Evolutionary conservation across 2,888 invertebrate genomes (phyloP), one percentile per base, ranked within the genome.

Genomic region (Spisula subtruncata): DNA sequence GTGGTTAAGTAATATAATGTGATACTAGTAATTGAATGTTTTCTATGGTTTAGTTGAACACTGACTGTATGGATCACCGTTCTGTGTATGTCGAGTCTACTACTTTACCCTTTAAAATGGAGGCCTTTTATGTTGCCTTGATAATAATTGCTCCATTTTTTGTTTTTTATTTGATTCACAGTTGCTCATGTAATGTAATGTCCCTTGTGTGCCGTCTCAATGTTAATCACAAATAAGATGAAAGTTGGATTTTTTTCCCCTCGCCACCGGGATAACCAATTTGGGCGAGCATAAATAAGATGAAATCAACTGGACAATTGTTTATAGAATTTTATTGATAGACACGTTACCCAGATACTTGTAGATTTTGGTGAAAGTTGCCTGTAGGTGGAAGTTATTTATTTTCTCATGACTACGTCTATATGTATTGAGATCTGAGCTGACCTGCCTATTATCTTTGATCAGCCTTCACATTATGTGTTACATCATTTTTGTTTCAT

Each of bases 121-220:
- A 35, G 75, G 75, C 75, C 75, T 75, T 75, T 75, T 75, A 16
- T 75, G 14, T 75, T 75, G 75, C 75, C 75, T 75, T 75, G 35
- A 32, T 32, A 75, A 75, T 35, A 14, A 35, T 75, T 75, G 75
- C 75, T 75, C 75, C 75, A 75, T 29, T 75, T 75, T 41, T 12
- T 32, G 75, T 75, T 35, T n/a, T n/a, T 41, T 32, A 75, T 35
- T 25, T 5, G 60, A 32, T 75, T 35, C 32, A 75, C 35, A 10
- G 32, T 75, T 75, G 75, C 35, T 75, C 75, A 75, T 75, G 75
- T 75, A 12, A 32, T 16, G n/a, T 25, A 25, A 75, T 75, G 75
- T 75, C 75, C 75, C 75, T 32, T 0, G 5, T 32, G 75, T 75
- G n/a, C n/a, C 60, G 18, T 2, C n/a, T 32, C 8, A 25, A 25